Conservation (phyloP, 2,113 vertebrate genomes). For the Bos javanicus region DNA sequence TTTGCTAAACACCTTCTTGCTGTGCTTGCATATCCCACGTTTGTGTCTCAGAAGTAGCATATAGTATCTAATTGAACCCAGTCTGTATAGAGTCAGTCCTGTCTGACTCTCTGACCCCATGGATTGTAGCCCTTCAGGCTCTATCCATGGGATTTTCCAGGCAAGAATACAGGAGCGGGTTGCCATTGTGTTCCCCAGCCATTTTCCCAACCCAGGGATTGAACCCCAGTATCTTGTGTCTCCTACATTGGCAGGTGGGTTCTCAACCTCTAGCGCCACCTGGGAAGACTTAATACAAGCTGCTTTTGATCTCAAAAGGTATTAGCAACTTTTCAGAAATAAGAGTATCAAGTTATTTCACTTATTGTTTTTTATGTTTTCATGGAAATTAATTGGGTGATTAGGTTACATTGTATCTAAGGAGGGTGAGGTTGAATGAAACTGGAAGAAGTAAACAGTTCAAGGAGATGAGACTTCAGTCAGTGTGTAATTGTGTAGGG, state of each 20-base stretch:
- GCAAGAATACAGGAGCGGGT: background rate
- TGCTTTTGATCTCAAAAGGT: background rate
- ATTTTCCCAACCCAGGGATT: background rate
- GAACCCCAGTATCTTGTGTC: background rate
- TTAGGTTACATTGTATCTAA: background rate
- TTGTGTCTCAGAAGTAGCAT: background rate
- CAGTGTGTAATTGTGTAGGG: background rate
- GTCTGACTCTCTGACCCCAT: background rate
- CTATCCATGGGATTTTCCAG: background rate
- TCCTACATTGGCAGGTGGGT: background rate
- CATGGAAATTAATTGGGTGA: background rate
- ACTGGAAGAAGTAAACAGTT: background rate
- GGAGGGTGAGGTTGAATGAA: background rate
- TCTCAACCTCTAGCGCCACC: background rate
- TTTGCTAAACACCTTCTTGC: background rate
- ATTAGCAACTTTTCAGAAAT: background rate
- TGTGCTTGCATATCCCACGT: background rate
- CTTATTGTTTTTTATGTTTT: background rate
- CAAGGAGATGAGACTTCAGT: background rate
- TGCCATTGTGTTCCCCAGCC: background rate
- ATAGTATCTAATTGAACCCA: background rate
- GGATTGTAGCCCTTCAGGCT: background rate
- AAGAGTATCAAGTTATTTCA: background rate
- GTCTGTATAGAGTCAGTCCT: background rate
- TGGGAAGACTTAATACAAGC: background rate